These are phyloP conservation scores for Noctua comes DNA, from an alignment of 2,888 invertebrate genomes.

Conservation along the genomic window DNA sequence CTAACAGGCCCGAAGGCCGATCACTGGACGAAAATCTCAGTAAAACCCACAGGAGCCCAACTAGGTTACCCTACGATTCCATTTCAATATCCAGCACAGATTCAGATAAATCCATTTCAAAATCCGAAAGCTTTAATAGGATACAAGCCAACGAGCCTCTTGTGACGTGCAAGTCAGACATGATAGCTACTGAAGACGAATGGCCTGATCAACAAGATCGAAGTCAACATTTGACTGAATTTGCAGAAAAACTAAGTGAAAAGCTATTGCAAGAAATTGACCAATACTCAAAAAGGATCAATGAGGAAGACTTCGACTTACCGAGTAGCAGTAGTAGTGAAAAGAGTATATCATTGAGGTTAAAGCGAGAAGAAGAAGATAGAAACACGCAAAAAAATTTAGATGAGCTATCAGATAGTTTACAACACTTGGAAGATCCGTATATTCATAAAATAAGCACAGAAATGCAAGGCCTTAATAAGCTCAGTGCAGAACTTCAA, in stretches of 20 bases:
- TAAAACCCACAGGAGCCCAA: slow-evolving; percentile 87
- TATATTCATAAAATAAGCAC: slow-evolving; percentile 91
- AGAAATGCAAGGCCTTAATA: slow-evolving; percentile 90
- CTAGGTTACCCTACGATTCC: slow-evolving; percentile 87
- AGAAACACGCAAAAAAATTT: slow-evolving; percentile 87
- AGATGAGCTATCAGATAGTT: slow-evolving; percentile 87
- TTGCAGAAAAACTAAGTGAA: slow-evolving; percentile 95
- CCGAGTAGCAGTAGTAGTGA: slow-evolving; percentile 89
- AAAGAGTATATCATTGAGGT: slow-evolving; percentile 88
- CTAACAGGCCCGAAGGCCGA: slow-evolving; percentile 87
- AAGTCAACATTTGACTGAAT: slow-evolving; percentile 93
- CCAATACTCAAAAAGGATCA: slow-evolving; percentile 89
- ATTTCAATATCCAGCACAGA: slow-evolving; percentile 88
- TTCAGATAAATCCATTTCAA: slow-evolving; percentile 88
- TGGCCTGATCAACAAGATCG: slow-evolving; percentile 92
- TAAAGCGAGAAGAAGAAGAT: slow-evolving; percentile 87
- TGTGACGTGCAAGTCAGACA: slow-evolving; percentile 89
- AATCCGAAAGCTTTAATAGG: slow-evolving; percentile 88
- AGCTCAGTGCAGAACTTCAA: slow-evolving; percentile 90
- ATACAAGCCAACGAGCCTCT: slow-evolving; percentile 88
- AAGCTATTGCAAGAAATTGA: slow-evolving; percentile 95
- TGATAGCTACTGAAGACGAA: slow-evolving; percentile 86
- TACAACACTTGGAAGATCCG: slow-evolving; percentile 91
- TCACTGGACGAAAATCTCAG: slow-evolving; percentile 87
- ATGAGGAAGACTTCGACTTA: slow-evolving; percentile 89